Percentiles rank a stretch among this genome's conserved stretches.
Evolutionary conservation across 2,888 invertebrate species (phyloP).

Genomic region (Leptura quadrifasciata): DNA sequence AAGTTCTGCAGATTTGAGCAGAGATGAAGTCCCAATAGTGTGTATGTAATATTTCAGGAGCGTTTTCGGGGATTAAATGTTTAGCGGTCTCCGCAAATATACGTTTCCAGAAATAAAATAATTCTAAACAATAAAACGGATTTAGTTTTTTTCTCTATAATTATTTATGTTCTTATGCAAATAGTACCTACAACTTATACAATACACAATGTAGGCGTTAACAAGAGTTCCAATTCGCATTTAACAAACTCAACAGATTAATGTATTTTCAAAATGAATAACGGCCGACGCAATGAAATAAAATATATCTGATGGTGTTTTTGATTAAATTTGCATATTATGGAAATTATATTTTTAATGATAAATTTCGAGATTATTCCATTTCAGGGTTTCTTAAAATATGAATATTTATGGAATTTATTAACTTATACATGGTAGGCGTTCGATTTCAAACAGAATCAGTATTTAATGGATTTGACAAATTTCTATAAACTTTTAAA

Average conservation of each 20-base stretch:
- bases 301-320: background rate
- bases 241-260: background rate
- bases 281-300: background rate
- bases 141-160: background rate
- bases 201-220: background rate
- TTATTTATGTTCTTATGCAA: background rate
- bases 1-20: too few relatives aligned
- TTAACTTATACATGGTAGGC: background rate
- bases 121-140: background rate
- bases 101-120: background rate
- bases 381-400: background rate
- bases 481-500: background rate
- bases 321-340: background rate
- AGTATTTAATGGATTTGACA: background rate
- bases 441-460: background rate
- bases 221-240: background rate
- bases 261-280: background rate
- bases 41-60: too few relatives aligned
- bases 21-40: too few relatives aligned
- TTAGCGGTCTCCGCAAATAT: background rate
- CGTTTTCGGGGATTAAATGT: too few relatives aligned
- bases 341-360: background rate
- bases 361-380: background rate
- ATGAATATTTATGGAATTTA: background rate
- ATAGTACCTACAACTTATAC: background rate